A percentile compares a stretch with the other conserved stretches of the same genome.
These are phyloP conservation scores for Sebastolobus altivelis DNA, from an alignment of 2,797 vertebrate genomes.

Conservation along the genomic window DNA sequence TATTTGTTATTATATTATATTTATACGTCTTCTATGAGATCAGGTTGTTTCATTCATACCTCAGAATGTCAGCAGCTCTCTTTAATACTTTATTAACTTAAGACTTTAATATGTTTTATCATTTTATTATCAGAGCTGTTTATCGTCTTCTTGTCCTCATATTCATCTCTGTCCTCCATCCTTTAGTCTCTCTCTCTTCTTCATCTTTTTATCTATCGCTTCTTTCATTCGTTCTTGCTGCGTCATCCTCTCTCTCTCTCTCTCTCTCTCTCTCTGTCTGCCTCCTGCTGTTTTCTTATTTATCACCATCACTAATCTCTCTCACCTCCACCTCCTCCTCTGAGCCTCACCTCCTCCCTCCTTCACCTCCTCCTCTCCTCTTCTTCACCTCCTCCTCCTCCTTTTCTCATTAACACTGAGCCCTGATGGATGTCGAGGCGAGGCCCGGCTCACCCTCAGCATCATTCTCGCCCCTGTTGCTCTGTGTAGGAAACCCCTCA, in stretches of 20 bases:
- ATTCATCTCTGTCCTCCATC: neutral
- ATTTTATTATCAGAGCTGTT: neutral
- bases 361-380: conserved; percentile 38
- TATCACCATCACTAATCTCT: conserved; percentile 63
- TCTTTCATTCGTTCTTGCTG: neutral
- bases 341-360: conserved; percentile 39
- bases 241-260: neutral
- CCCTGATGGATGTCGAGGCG: conserved; percentile 72
- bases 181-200: neutral
- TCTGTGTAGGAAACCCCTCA: conserved; percentile 58
- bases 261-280: neutral
- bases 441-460: conserved; percentile 46
- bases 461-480: conserved; percentile 60
- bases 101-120: too few relatives aligned
- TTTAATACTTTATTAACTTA: too few relatives aligned
- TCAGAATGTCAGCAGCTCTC: too few relatives aligned
- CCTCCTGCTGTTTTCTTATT: conserved; percentile 71
- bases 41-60: too few relatives aligned
- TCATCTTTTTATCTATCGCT: neutral
- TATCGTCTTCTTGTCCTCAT: neutral
- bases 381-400: conserved; percentile 30
- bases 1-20: too few relatives aligned
- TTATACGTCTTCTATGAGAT: too few relatives aligned
- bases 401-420: conserved; percentile 79
- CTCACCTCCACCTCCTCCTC: conserved; percentile 47